Conservation (phyloP, 2,113 vertebrate genomes). For the Excalfactoria chinensis region DNA sequence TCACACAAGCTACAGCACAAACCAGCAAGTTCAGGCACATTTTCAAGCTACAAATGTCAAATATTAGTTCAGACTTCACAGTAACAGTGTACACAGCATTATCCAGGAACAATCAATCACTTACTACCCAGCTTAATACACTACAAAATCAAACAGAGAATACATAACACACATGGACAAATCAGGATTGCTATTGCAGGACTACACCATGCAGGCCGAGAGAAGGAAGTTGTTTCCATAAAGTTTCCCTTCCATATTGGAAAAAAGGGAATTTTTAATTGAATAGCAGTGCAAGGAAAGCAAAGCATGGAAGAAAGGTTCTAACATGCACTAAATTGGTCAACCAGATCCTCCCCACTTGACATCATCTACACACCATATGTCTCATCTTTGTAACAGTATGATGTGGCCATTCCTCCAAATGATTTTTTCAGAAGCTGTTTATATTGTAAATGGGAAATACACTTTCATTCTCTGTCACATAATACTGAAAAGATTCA, state of each 20-base stretch:
- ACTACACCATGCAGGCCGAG: neutral
- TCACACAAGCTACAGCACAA: constrained; percentile 2
- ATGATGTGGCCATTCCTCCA: neutral
- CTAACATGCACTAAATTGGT: neutral
- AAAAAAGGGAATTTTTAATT: neutral
- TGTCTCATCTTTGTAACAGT: neutral
- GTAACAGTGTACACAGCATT: neutral
- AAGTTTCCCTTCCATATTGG: neutral
- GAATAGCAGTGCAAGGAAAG: neutral
- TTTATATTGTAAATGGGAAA: neutral
- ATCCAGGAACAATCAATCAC: neutral
- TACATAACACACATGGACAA: neutral
- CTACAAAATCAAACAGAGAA: neutral
- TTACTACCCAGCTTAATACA: neutral
- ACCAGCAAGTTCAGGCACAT: neutral
- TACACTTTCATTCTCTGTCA: neutral
- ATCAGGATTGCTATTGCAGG: neutral
- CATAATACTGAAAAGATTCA: neutral
- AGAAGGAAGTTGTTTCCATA: neutral
- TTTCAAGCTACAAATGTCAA: neutral
- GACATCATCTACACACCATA: neutral
- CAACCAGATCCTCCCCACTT: neutral
- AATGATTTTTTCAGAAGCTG: neutral
- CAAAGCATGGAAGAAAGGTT: neutral
- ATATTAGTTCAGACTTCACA: neutral